These are phyloP conservation scores for Bucco capensis DNA, from an alignment of 2,113 vertebrate species.

Conservation along the genomic window DNA sequence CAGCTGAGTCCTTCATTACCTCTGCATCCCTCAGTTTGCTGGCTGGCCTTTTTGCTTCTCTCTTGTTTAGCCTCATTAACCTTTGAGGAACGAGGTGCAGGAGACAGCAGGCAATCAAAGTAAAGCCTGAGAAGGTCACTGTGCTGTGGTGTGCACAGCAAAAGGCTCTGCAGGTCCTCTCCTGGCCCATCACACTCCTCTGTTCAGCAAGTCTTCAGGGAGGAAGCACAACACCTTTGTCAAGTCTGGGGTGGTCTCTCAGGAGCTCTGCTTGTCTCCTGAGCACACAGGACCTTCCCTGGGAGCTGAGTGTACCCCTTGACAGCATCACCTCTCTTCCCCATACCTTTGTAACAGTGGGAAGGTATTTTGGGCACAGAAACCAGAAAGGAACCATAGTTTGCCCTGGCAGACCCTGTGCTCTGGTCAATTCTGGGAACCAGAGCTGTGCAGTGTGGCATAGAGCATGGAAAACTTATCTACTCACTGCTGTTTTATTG, in stretches of 20 bases:
- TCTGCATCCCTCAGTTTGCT: not conserved
- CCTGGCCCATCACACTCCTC: not conserved
- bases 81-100: slow-evolving; percentile 32
- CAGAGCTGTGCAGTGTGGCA: not conserved
- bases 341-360: not conserved
- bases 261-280: not conserved
- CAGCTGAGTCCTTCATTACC: not conserved
- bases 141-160: not conserved
- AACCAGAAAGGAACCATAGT: not conserved
- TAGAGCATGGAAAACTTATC: not conserved
- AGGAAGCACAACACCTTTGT: not conserved
- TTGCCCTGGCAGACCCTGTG: not conserved
- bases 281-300: not conserved
- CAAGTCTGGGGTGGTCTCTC: not conserved
- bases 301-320: not conserved
- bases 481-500: not conserved
- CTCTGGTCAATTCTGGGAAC: not conserved
- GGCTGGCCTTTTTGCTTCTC: slow-evolving; percentile 28
- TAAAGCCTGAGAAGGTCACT: slow-evolving; percentile 5
- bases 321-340: not conserved
- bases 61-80: slow-evolving; percentile 49
- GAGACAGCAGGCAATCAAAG: slow-evolving; percentile 10
- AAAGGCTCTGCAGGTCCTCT: not conserved
- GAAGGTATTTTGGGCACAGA: not conserved
- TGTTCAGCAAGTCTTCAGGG: not conserved